A percentile compares a stretch with the other conserved stretches of the same genome.
phyloP scores from a whole-genome alignment of 2,113 vertebrate species.

The Andinoacara biseriatus region DNA sequence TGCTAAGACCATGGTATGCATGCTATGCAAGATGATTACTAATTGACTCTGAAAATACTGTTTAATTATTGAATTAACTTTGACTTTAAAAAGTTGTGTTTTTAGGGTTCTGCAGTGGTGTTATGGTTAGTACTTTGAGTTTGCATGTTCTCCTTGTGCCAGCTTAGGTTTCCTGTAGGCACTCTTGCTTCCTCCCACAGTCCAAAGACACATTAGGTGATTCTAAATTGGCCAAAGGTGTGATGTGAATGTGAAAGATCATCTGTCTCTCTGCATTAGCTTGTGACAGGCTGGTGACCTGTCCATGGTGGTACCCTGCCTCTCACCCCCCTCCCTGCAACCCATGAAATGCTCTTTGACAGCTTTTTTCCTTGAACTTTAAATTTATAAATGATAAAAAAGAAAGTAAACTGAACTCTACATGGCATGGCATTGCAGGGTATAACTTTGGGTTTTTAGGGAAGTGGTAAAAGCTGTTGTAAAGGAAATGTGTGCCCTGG shows the following conservation, averaged over 20 bases:
- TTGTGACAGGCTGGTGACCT: neutral
- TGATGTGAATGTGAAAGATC: neutral
- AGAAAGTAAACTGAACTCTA: neutral
- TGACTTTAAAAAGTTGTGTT: neutral
- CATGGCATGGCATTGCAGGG: neutral
- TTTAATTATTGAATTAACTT: neutral
- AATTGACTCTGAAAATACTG: too few relatives aligned
- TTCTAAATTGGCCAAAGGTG: neutral
- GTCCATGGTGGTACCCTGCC: neutral
- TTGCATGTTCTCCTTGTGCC: neutral
- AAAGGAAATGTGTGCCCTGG: neutral
- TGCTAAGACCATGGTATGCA: neutral
- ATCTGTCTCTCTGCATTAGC: neutral
- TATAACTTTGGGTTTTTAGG: neutral
- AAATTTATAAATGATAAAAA: neutral
- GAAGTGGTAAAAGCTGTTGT: neutral
- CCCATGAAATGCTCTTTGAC: neutral
- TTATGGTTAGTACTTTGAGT: neutral
- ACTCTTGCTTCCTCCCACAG: neutral
- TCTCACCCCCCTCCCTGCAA: neutral
- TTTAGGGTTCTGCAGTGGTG: neutral
- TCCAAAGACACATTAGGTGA: neutral
- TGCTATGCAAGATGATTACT: too few relatives aligned
- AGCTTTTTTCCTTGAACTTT: neutral
- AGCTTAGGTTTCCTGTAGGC: neutral